A percentile compares a stretch with the other conserved stretches of the same genome.
These are phyloP conservation scores for Chionodraco myersi DNA, from an alignment of 2,113 vertebrate species.

Conservation along the genomic window DNA sequence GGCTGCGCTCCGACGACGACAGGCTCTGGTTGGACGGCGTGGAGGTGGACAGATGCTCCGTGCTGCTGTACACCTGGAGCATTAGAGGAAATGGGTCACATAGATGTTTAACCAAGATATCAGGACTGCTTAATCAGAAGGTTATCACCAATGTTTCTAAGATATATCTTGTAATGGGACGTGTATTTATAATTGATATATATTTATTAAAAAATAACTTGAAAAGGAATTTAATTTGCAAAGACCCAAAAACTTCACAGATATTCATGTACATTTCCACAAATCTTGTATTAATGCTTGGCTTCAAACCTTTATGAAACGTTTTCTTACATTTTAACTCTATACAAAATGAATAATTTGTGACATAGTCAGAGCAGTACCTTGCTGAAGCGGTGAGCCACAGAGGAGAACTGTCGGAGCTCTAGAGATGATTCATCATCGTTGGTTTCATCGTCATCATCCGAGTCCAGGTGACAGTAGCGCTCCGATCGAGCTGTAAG, in stretches of 20 bases:
- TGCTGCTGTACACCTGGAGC: slow-evolving; percentile 94
- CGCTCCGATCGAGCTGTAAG: slow-evolving; percentile 90
- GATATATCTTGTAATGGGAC: neutral
- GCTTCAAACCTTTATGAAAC: no score
- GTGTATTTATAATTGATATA: no score
- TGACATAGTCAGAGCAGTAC: slow-evolving; percentile 65
- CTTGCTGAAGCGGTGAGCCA: slow-evolving; percentile 97
- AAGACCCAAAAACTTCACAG: no score
- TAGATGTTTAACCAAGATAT: neutral
- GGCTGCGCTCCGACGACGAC: slow-evolving; percentile 86
- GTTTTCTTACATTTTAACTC: no score
- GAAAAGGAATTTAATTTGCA: no score
- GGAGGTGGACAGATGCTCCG: slow-evolving; percentile 90
- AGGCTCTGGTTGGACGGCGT: slow-evolving; percentile 85
- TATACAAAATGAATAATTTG: no score
- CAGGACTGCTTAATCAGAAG: neutral
- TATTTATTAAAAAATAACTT: no score
- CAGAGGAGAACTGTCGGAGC: slow-evolving; percentile 94
- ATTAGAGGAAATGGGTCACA: neutral
- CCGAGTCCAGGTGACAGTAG: slow-evolving; percentile 90
- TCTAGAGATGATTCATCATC: slow-evolving; percentile 92
- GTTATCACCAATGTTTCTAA: neutral
- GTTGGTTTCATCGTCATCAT: slow-evolving; percentile 90
- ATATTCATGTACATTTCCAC: no score
- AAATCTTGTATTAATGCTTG: no score